These are phyloP conservation scores for Halcyon leucocephala DNA, from an alignment of 2,797 vertebrate genomes.

Conservation along the genomic window DNA sequence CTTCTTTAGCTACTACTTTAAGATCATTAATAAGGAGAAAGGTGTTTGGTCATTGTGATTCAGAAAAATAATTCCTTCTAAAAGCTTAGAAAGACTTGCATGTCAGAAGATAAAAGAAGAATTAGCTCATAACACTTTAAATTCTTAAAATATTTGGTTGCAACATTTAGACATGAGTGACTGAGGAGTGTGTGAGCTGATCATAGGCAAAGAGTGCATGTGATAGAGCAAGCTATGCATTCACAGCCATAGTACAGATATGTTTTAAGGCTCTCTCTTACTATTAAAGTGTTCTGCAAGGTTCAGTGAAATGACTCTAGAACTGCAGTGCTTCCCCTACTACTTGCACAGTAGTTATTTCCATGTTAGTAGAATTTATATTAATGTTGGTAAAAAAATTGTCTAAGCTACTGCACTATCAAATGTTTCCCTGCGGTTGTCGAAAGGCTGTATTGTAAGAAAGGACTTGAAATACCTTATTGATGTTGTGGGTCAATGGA, in stretches of 20 bases:
- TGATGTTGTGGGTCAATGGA: background rate
- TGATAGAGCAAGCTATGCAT: background rate
- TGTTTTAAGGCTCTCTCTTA: background rate
- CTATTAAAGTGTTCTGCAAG: background rate
- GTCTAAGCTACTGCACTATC: background rate
- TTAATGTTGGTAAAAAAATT: background rate
- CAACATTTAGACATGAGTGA: background rate
- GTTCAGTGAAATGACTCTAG: background rate
- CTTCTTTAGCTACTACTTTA: background rate
- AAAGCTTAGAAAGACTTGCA: background rate
- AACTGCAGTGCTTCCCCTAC: background rate
- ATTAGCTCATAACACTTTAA: background rate
- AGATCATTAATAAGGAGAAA: background rate
- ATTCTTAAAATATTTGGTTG: background rate
- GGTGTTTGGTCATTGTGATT: background rate
- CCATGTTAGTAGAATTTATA: background rate
- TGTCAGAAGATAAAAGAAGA: background rate
- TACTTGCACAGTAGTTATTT: background rate
- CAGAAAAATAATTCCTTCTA: background rate
- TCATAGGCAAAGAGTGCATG: background rate
- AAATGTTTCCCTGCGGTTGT: background rate
- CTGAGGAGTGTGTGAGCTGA: background rate
- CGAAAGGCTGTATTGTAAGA: background rate
- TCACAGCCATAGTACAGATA: background rate
- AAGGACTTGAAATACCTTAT: background rate